phyloP scores from a whole-genome alignment of 2,888 invertebrate species.

The Eupithecia abbreviata region DNA sequence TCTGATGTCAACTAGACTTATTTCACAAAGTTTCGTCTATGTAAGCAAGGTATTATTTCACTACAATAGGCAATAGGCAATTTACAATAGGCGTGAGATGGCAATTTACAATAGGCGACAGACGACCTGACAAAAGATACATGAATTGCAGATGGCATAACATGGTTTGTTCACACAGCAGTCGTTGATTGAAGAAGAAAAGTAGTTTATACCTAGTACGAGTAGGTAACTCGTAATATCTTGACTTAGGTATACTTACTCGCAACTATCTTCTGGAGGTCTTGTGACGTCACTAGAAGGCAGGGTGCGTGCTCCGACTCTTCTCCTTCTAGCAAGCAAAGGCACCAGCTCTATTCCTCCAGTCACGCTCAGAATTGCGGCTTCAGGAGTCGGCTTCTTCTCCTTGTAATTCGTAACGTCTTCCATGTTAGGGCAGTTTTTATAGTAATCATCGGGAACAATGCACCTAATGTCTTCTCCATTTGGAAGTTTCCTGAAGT shows the following conservation, averaged over 20 bases:
- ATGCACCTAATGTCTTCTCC: conserved; percentile 62
- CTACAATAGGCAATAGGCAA: conserved; percentile 4
- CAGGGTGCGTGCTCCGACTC: conserved; percentile 76
- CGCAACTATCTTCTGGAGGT: conserved; percentile 71
- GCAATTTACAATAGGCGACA: no score
- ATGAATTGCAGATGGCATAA: conserved; percentile 2
- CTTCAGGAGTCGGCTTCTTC: conserved; percentile 72
- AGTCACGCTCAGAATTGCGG: conserved; percentile 74
- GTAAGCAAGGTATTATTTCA: background rate
- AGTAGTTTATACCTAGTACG: background rate
- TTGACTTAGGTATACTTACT: conserved; percentile 61
- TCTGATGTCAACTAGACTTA: conserved; percentile 13
- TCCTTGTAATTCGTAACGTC: conserved; percentile 44
- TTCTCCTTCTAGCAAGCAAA: conserved; percentile 86
- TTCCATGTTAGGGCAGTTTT: conserved; percentile 43
- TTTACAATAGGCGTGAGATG: conserved; percentile 7
- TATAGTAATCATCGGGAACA: conserved; percentile 57
- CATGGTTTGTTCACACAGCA: background rate
- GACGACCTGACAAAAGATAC: background rate
- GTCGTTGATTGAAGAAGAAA: background rate
- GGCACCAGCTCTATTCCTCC: conserved; percentile 91
- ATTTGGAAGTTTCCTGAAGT: conserved; percentile 65
- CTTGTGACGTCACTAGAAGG: conserved; percentile 79
- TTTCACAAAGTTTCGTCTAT: conserved; percentile 1
- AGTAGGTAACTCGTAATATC: background rate